Evolutionary conservation across 2,797 vertebrate species (phyloP), one percentile per base, ranked within the genome.

Genomic region (Helarctos malayanus): DNA sequence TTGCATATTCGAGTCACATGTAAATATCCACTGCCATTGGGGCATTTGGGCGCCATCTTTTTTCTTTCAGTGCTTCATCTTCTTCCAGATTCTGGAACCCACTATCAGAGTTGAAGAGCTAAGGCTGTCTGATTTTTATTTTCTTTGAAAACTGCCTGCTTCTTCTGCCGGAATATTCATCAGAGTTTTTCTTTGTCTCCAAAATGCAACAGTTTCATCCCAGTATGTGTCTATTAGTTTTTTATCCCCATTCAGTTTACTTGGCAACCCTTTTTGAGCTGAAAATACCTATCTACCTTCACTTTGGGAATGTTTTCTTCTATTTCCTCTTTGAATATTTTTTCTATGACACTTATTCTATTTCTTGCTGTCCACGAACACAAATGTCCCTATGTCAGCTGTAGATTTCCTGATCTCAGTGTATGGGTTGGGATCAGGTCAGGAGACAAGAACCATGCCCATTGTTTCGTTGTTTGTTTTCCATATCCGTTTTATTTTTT

Each of bases 271-370:
- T 85, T 35, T 82, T 32, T n/a, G 16, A 61, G 47, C 47, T 61
- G 16, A 76, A 76, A 65, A 92, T 32, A 59, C 21, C 0, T 49
- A 57, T 57, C 61, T 80, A 35, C 8, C 23, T 71, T 69, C 54
- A 63, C 65, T 78, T 47, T 41, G 47, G 13, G 10, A n/a, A 93
- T 54, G 38, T 65, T 89, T 95, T 92, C 73, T 82, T 82, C 80
- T 65, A 15, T n/a, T 79, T 86, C 29, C 23, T 86, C 76, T 71
- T 68, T 83, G 19, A 61, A 63, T 71, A 59, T 56, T 73, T 27
- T 92, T 73, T 89, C 73, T 54, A 11, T 83, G 57, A 15, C 10
- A n/a, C 27, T 76, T 63, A 21, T 54, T 61, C 76, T 79, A 47
- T 76, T 94, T 84, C 71, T 54, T 65, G 21, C 16, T 16, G 29